Evolutionary conservation across 2,113 vertebrate species (phyloP).

Genomic region (Xyliphius kryptos): DNA sequence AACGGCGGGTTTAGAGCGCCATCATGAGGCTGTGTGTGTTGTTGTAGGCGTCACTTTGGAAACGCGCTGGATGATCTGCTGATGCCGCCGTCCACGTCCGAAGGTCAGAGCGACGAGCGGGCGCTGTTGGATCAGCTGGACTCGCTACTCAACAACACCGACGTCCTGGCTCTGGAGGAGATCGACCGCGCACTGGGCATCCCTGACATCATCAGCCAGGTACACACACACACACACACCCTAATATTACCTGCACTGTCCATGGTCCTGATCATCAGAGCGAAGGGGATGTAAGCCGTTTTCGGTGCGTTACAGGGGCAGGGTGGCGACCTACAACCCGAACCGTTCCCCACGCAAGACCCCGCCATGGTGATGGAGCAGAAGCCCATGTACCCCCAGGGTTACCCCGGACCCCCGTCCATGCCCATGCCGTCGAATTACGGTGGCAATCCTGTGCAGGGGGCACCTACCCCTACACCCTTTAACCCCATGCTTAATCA

Average conservation of each 20-base stretch:
- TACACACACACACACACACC: no score
- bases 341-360: slow-evolving; percentile 75
- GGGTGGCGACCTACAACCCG: slow-evolving; percentile 67
- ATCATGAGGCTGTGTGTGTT: no score
- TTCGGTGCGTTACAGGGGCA: slow-evolving; percentile 61
- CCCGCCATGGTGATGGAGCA: slow-evolving; percentile 79
- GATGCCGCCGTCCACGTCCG: slow-evolving; percentile 70
- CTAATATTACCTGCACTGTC: no score
- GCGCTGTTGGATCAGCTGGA: slow-evolving; percentile 90
- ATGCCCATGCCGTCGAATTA: slow-evolving; percentile 76
- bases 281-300: no score
- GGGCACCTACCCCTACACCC: slow-evolving; percentile 64
- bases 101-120: slow-evolving; percentile 86
- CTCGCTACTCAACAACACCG: slow-evolving; percentile 84
- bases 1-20: no score
- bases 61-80: slow-evolving; percentile 84
- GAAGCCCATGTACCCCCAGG: slow-evolving; percentile 80
- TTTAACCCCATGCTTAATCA: slow-evolving; percentile 76
- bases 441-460: slow-evolving; percentile 60
- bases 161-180: slow-evolving; percentile 85
- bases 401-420: slow-evolving; percentile 74
- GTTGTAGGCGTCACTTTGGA: no score
- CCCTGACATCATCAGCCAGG: slow-evolving; percentile 92
- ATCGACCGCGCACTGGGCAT: slow-evolving; percentile 94
- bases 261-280: no score